Evolutionary conservation across 2,888 invertebrate species (phyloP).

Genomic region (Pyralis farinalis): DNA sequence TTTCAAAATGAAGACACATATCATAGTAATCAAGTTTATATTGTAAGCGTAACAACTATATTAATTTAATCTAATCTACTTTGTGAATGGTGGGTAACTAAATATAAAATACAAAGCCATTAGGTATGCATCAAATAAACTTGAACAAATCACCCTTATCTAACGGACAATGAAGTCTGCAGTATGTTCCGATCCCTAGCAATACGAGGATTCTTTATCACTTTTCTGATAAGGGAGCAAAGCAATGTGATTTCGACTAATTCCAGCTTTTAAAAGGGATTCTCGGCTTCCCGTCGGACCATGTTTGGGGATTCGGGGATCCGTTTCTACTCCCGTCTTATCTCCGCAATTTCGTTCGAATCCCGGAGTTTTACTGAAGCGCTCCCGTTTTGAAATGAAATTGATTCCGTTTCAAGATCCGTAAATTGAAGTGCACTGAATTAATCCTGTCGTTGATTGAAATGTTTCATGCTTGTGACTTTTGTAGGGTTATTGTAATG

Average conservation of each 20-base stretch:
- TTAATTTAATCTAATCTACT: too few species aligned
- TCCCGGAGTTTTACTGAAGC: conserved; percentile 34
- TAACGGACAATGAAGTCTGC: conserved; percentile 11
- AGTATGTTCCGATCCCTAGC: conserved; percentile 31
- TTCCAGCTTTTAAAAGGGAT: conserved; percentile 43
- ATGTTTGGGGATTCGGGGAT: conserved; percentile 34
- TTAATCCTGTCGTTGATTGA: conserved; percentile 54
- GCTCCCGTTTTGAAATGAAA: conserved; percentile 44
- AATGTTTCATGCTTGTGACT: conserved; percentile 36
- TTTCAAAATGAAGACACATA: too few species aligned
- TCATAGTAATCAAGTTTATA: too few species aligned
- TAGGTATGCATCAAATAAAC: too few species aligned
- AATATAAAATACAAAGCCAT: too few species aligned
- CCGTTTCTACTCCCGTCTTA: conserved; percentile 34
- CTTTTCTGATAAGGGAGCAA: conserved; percentile 38
- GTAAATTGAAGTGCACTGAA: conserved; percentile 54
- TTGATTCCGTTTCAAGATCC: conserved; percentile 43
- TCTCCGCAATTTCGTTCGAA: conserved; percentile 37
- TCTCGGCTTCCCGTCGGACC: conserved; percentile 38
- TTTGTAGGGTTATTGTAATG: conserved; percentile 17
- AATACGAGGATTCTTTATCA: conserved; percentile 40
- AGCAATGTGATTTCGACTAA: conserved; percentile 48
- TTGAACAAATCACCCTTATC: too few species aligned
- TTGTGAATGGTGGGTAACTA: too few species aligned
- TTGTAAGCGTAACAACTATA: too few species aligned